Evolutionary conservation across 2,888 invertebrate species (phyloP).

Genomic region (Sphaerophoria rueppellii): DNA sequence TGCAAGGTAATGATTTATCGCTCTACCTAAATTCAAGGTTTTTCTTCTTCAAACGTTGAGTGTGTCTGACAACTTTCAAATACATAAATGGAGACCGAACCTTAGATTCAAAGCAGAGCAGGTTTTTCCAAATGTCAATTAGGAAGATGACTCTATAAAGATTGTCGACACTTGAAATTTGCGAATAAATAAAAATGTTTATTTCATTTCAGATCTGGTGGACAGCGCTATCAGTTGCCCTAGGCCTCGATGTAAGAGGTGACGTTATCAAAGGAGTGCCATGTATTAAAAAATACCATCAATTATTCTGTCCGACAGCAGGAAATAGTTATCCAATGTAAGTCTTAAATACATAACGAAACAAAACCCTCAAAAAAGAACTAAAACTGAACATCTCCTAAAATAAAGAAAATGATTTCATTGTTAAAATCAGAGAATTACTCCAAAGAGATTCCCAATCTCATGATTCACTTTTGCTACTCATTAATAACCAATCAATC

Average conservation of each 20-base stretch:
- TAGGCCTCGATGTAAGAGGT: conserved; percentile 93
- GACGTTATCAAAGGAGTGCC: conserved; percentile 94
- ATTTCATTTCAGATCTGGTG: conserved; percentile 88
- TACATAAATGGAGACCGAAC: background rate
- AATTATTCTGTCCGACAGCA: conserved; percentile 95
- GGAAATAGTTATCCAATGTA: conserved; percentile 95
- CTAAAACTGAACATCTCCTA: conserved; percentile 11
- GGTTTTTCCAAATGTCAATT: no score
- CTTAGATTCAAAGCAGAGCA: background rate
- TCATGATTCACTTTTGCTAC: conserved; percentile 31
- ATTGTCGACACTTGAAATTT: no score
- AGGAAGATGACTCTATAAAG: no score
- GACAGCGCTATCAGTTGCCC: conserved; percentile 93
- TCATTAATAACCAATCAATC: background rate
- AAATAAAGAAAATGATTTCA: conserved; percentile 43
- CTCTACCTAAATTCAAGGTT: conserved; percentile 38
- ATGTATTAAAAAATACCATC: conserved; percentile 94
- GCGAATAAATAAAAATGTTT: background rate
- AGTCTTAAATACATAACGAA: conserved; percentile 81
- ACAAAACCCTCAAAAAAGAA: no score
- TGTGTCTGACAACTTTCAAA: conserved; percentile 42
- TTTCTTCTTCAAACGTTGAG: background rate
- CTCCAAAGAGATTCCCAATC: background rate
- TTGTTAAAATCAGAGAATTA: conserved; percentile 6
- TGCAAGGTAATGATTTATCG: conserved; percentile 26